Conservation (phyloP, 1,140 invertebrate species). For the Temnothorax longispinosus region DNA sequence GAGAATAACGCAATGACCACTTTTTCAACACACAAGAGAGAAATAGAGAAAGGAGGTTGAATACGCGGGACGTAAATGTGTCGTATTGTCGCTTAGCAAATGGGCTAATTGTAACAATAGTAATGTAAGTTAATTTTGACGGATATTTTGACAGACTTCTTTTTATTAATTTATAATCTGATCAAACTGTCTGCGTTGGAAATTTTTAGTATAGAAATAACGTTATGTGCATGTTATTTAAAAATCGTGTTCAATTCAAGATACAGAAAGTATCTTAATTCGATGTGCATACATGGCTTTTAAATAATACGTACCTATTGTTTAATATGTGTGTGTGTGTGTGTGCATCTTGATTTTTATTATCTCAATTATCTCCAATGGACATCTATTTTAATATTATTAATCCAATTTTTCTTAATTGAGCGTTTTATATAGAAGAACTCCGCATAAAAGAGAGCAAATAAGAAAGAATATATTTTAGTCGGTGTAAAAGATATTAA, state of each 20-base stretch:
- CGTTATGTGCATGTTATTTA: background rate
- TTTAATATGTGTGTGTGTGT: no score
- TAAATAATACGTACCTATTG: no score
- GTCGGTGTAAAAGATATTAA: background rate
- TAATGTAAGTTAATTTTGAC: background rate
- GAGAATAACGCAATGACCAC: background rate
- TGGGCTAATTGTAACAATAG: background rate
- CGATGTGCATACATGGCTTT: no score
- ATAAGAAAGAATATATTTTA: background rate
- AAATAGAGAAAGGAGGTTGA: no score
- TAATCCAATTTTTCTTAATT: background rate
- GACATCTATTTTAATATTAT: background rate
- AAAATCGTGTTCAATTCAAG: background rate
- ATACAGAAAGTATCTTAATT: background rate
- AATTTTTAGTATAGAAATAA: background rate
- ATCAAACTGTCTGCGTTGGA: background rate
- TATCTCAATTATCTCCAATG: background rate
- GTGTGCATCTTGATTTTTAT: background rate
- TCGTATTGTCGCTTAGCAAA: background rate
- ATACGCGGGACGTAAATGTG: background rate
- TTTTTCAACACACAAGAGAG: background rate
- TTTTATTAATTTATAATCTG: background rate
- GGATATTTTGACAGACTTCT: background rate
- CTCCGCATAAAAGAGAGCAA: background rate
- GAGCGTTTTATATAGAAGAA: background rate